These are phyloP conservation scores for Neosalanx taihuensis DNA, from an alignment of 2,797 vertebrate genomes.

Conservation along the genomic window DNA sequence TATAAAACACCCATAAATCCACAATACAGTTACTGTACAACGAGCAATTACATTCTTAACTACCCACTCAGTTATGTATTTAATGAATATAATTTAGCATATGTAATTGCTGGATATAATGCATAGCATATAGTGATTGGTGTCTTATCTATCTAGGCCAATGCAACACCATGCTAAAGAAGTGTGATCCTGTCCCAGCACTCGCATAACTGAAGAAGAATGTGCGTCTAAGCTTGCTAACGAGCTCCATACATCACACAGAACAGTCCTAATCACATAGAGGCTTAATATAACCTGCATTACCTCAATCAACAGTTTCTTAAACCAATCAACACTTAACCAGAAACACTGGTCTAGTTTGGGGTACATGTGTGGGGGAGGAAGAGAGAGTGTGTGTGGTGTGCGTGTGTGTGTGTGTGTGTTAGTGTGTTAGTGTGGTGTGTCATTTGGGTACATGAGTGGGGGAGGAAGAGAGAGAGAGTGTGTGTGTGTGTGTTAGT, in stretches of 20 bases:
- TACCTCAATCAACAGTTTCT: conserved; percentile 60
- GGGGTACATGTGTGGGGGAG: conserved; percentile 28
- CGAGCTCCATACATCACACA: conserved; percentile 60
- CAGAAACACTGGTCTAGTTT: conserved; percentile 21
- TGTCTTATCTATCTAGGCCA: too few species aligned
- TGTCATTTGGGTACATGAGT: too few species aligned
- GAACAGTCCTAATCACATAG: conserved; percentile 58
- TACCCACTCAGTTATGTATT: background rate
- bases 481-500: background rate
- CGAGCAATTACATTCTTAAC: too few species aligned
- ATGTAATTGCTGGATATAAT: background rate
- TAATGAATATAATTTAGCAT: background rate
- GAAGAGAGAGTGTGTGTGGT: conserved; percentile 28
- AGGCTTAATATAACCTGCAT: conserved; percentile 62
- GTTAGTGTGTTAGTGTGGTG: background rate
- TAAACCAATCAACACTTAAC: conserved; percentile 59
- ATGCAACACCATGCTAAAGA: background rate
- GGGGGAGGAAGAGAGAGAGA: too few species aligned
- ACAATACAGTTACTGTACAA: too few species aligned
- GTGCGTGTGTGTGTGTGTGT: conserved; percentile 2
- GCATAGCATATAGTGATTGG: background rate
- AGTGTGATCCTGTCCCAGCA: background rate
- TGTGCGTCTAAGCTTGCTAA: conserved; percentile 37
- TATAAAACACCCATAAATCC: too few species aligned
- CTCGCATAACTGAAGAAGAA: background rate